phyloP scores from a whole-genome alignment of 1,140 invertebrate genomes.

The Drosophila tani region DNA sequence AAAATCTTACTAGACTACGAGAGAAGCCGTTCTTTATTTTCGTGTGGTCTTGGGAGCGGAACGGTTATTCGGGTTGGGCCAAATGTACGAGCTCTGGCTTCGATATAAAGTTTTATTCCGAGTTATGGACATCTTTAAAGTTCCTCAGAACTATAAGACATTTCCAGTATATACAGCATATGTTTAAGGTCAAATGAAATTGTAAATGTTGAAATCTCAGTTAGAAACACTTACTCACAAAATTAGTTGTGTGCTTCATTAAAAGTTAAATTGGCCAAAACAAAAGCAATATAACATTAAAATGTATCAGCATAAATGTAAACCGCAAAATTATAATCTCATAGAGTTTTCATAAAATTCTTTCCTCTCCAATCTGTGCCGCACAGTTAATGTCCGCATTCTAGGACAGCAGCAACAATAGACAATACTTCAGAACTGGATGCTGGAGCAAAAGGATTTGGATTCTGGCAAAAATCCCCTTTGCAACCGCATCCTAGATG shows the following conservation, averaged over 20 bases:
- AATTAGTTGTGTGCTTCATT: background rate
- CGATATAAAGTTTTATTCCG: too few relatives aligned
- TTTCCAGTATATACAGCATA: too few relatives aligned
- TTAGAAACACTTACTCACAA: background rate
- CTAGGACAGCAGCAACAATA: conserved; percentile 17
- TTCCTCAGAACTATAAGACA: too few relatives aligned
- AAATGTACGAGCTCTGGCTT: too few relatives aligned
- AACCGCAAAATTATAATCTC: conserved; percentile 24
- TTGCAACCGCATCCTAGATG: conserved; percentile 10
- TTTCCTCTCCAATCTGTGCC: conserved; percentile 8
- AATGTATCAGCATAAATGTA: conserved; percentile 5
- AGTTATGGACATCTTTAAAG: too few relatives aligned
- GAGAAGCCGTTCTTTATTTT: too few relatives aligned
- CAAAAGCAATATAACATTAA: background rate
- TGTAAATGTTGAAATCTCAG: too few relatives aligned
- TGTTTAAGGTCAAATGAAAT: too few relatives aligned
- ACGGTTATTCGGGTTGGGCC: too few relatives aligned
- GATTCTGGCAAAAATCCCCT: conserved; percentile 6
- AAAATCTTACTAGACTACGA: too few relatives aligned
- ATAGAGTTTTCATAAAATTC: conserved; percentile 18
- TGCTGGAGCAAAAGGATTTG: conserved; percentile 15
- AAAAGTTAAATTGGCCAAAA: background rate
- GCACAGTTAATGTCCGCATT: conserved; percentile 4
- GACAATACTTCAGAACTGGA: conserved; percentile 22
- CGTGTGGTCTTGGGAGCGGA: too few relatives aligned